These are phyloP conservation scores for Trypoxylus dichotomus DNA, from an alignment of 1,140 invertebrate genomes.

Conservation along the genomic window DNA sequence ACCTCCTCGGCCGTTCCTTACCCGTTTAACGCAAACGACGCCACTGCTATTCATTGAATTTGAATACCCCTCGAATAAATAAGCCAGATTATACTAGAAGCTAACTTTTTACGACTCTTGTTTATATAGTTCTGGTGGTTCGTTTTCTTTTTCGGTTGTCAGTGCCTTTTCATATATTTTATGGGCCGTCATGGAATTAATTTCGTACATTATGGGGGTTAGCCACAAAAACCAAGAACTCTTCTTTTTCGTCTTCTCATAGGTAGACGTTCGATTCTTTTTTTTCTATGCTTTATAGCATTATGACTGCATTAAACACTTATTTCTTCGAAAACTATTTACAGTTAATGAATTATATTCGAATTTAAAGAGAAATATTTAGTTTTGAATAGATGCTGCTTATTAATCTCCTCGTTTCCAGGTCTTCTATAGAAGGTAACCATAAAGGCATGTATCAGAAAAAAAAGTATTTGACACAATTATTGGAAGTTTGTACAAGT, in stretches of 20 bases:
- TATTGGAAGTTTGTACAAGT: too few relatives aligned
- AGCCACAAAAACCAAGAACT: background rate
- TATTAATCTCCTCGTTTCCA: too few relatives aligned
- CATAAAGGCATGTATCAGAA: too few relatives aligned
- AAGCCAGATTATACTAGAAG: constrained; percentile 18
- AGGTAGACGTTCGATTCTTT: too few relatives aligned
- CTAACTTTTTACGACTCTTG: constrained; percentile 21
- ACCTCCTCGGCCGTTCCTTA: background rate
- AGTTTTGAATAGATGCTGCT: too few relatives aligned
- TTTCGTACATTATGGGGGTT: constrained; percentile 14
- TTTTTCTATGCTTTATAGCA: too few relatives aligned
- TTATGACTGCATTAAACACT: too few relatives aligned
- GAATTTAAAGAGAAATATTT: too few relatives aligned
- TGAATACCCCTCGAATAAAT: constrained; percentile 21
- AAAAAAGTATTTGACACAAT: too few relatives aligned
- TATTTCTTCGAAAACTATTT: too few relatives aligned
- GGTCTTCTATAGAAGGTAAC: too few relatives aligned
- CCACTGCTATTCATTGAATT: constrained; percentile 4
- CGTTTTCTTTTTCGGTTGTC: constrained; percentile 9
- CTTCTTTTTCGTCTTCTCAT: background rate
- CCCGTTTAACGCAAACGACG: background rate
- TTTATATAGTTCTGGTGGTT: constrained; percentile 8
- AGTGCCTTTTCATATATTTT: constrained; percentile 17
- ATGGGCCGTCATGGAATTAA: background rate
- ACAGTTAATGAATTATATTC: too few relatives aligned